Conservation (phyloP, 2,888 invertebrate species). For the Temnothorax unifasciatus region DNA sequence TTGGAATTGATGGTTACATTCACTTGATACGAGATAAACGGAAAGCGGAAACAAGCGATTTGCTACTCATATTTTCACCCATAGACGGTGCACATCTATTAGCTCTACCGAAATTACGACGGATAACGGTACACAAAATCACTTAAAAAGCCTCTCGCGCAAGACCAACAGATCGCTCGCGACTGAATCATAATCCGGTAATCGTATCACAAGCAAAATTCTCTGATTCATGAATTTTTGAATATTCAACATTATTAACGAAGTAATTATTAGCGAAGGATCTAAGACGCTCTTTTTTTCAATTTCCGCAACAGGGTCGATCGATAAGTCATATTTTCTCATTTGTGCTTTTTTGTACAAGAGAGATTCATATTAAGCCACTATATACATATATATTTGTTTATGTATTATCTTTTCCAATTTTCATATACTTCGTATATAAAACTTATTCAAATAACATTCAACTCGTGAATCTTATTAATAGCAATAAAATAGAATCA, state of each 20-base stretch:
- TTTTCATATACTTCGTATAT: background rate
- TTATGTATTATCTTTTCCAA: background rate
- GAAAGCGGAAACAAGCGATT: constrained; percentile 37
- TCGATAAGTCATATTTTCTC: background rate
- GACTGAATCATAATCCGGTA: constrained; percentile 6
- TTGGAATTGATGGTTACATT: constrained; percentile 16
- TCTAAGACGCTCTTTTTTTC: background rate
- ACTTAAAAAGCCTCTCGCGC: constrained; percentile 32
- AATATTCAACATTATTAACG: background rate
- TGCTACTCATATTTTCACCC: background rate
- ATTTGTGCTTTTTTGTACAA: background rate
- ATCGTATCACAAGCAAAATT: background rate
- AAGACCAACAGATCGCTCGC: background rate
- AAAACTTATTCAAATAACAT: background rate
- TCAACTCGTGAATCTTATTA: background rate
- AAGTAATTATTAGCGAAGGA: background rate
- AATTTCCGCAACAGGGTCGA: background rate
- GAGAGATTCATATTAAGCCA: background rate
- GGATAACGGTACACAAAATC: constrained; percentile 60
- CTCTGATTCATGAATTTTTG: background rate
- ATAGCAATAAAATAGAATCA: constrained; percentile 10
- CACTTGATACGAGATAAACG: background rate
- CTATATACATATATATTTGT: background rate
- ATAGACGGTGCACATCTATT: constrained; percentile 26
- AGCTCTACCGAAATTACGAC: constrained; percentile 61